phyloP scores from a whole-genome alignment of 2,113 vertebrate species.

The Sphyrna mokarran region DNA sequence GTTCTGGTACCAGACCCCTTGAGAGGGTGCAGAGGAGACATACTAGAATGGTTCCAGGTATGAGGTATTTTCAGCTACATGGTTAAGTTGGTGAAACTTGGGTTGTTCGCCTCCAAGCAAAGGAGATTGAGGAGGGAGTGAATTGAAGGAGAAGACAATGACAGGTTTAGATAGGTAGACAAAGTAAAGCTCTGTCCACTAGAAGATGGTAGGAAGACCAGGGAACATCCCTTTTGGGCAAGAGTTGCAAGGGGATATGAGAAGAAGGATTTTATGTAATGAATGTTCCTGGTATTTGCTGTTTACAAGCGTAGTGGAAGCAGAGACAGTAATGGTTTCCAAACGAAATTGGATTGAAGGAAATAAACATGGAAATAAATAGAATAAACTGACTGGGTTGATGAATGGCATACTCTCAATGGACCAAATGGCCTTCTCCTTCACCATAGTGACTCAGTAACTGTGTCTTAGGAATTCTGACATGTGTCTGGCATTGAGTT shows the following conservation, averaged over 20 bases:
- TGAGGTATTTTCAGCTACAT: not conserved
- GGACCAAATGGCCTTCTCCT: not conserved
- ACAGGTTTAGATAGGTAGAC: not conserved
- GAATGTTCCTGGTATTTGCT: not conserved
- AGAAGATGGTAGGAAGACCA: not conserved
- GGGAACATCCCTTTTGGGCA: not conserved
- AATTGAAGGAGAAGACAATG: not conserved
- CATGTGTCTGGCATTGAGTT: not conserved
- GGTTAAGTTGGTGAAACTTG: not conserved
- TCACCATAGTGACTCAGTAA: not conserved
- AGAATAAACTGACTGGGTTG: not conserved
- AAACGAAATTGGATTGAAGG: too few relatives aligned
- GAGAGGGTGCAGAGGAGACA: not conserved
- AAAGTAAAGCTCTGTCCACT: not conserved
- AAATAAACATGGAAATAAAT: not conserved
- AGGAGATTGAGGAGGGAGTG: not conserved
- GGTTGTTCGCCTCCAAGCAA: too few relatives aligned
- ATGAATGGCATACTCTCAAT: not conserved
- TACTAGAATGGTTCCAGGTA: too few relatives aligned
- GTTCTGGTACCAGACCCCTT: not conserved
- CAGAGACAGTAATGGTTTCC: too few relatives aligned
- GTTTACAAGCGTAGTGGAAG: too few relatives aligned
- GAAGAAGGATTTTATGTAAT: not conserved
- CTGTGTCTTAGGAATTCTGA: not conserved
- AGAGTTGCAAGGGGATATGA: not conserved